Evolutionary conservation across 1,140 invertebrate genomes (phyloP).

Genomic region (Diachasma alloeum): DNA sequence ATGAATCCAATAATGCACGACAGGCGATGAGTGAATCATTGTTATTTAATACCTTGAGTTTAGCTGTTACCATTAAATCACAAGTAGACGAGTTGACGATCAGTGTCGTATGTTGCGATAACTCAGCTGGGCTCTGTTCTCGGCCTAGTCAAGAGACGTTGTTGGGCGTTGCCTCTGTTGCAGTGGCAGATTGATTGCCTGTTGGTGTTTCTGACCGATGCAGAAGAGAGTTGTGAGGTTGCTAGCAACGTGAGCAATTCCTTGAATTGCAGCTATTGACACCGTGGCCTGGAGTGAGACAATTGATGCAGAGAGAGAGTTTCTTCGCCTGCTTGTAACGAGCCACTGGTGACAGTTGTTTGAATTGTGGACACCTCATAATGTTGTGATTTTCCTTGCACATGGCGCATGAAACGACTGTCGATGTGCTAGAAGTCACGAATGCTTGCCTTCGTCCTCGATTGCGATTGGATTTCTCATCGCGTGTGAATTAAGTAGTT

Average conservation of each 20-base stretch:
- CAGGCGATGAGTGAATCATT: neutral
- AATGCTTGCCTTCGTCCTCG: too few species aligned
- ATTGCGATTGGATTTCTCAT: neutral
- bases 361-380: conserved; percentile 12
- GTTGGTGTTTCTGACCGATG: conserved; percentile 4
- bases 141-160: neutral
- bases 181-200: neutral
- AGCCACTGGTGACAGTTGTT: conserved; percentile 12
- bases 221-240: conserved; percentile 28
- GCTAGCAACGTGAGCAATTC: conserved; percentile 15
- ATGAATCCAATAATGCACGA: neutral
- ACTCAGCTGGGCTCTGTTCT: neutral
- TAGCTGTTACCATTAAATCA: neutral
- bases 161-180: neutral
- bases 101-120: neutral
- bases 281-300: conserved; percentile 28
- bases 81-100: neutral
- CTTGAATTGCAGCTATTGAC: conserved; percentile 17
- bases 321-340: conserved; percentile 19
- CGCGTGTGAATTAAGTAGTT: neutral
- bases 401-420: neutral
- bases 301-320: conserved; percentile 34
- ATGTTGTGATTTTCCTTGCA: conserved; percentile 11
- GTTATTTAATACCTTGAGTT: neutral
- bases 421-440: neutral